A percentile compares a stretch with the other conserved stretches of the same genome.
Evolutionary conservation across 1,140 invertebrate species (phyloP).

Genomic region (Campoletis sonorensis): DNA sequence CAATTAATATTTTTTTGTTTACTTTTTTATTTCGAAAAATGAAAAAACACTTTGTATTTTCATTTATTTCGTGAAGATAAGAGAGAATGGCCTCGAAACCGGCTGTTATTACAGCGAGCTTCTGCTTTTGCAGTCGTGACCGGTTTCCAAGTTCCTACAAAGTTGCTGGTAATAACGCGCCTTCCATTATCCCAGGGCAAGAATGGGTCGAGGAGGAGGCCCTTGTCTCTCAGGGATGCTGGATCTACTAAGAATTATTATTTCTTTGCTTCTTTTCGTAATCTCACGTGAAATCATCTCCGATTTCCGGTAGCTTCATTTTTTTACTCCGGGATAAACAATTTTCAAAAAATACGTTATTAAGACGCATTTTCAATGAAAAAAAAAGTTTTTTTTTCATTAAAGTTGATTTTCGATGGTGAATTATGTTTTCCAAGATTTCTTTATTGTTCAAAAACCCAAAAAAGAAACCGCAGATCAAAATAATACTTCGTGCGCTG

Average conservation of each 20-base stretch:
- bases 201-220: background rate
- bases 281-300: background rate
- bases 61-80: conserved; percentile 6
- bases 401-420: too few species aligned
- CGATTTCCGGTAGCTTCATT: too few species aligned
- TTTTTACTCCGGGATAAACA: too few species aligned
- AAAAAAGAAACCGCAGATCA: too few species aligned
- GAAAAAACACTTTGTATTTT: background rate
- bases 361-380: too few species aligned
- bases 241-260: background rate
- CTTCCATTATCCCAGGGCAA: background rate
- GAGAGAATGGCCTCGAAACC: background rate
- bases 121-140: conserved; percentile 11
- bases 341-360: too few species aligned
- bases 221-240: background rate
- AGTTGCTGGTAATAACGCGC: background rate
- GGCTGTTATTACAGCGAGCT: conserved; percentile 10
- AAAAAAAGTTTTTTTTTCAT: too few species aligned
- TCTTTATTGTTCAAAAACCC: too few species aligned
- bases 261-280: background rate
- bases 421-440: too few species aligned
- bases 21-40: too few species aligned
- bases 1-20: too few species aligned
- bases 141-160: conserved; percentile 9
- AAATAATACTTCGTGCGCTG: too few species aligned